Evolutionary conservation across 2,888 invertebrate species (phyloP).

Genomic region (Microctonus aethiopoides): DNA sequence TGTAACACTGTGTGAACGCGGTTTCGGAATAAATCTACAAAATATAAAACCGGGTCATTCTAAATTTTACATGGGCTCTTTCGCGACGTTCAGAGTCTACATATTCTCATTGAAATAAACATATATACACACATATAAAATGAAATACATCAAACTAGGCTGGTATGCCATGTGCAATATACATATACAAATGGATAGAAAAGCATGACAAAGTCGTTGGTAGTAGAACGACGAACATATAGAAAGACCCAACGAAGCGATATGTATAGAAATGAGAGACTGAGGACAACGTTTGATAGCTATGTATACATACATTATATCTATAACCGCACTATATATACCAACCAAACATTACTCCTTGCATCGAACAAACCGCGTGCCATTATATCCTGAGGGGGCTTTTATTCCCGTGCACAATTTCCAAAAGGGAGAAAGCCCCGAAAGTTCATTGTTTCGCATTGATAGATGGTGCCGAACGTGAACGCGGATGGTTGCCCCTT

Average conservation of each 20-base stretch:
- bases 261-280: neutral
- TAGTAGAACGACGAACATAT: neutral
- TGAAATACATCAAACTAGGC: neutral
- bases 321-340: constrained; percentile 22
- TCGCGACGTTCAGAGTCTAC: constrained; percentile 31
- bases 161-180: neutral
- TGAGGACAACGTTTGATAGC: constrained; percentile 12
- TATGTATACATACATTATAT: constrained; percentile 40
- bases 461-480: constrained; percentile 50
- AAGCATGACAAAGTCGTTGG: neutral
- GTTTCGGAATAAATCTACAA: neutral
- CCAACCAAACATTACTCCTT: constrained; percentile 46
- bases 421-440: constrained; percentile 28
- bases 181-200: neutral
- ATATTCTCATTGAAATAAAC: neutral
- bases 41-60: neutral
- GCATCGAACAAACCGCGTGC: constrained; percentile 44
- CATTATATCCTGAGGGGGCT: constrained; percentile 40
- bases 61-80: constrained; percentile 14
- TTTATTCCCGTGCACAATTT: constrained; percentile 50
- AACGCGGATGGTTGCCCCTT: neutral
- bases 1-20: neutral
- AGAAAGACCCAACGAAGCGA: neutral
- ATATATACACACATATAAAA: too few relatives aligned
- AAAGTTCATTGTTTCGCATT: constrained; percentile 53